Evolutionary conservation across 2,797 vertebrate genomes (phyloP).

Genomic region (Aulostomus chinensis): DNA sequence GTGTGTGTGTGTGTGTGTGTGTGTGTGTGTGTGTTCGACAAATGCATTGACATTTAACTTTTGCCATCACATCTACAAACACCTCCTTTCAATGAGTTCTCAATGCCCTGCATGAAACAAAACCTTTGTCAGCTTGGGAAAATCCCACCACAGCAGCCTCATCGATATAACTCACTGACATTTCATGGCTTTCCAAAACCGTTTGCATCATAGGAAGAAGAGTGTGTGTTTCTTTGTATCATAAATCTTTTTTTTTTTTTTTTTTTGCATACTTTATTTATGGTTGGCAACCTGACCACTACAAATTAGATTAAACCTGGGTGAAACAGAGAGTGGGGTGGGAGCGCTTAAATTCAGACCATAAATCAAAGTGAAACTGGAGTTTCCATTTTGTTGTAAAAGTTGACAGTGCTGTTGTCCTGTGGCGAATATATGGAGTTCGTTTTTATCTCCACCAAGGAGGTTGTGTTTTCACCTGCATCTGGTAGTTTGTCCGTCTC

Average conservation of each 20-base stretch:
- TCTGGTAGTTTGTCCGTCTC: too few relatives aligned
- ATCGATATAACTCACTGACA: constrained; percentile 1
- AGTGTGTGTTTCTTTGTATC: constrained; percentile 27
- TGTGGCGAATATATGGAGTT: too few relatives aligned
- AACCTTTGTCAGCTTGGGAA: constrained; percentile 14
- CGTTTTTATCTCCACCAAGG: too few relatives aligned
- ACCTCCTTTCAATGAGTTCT: constrained; percentile 81
- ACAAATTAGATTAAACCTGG: constrained; percentile 66
- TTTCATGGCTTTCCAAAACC: constrained; percentile 28
- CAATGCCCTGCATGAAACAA: constrained; percentile 9
- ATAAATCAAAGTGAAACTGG: constrained; percentile 64
- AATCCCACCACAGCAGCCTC: constrained; percentile 26
- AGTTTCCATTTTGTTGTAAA: constrained; percentile 66
- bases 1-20: too few relatives aligned
- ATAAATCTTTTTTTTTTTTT: constrained; percentile 49
- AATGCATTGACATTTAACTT: constrained; percentile 94
- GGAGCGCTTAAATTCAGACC: constrained; percentile 24
- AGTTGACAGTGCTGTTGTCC: constrained; percentile 24
- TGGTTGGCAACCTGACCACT: constrained; percentile 41
- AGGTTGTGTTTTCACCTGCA: too few relatives aligned
- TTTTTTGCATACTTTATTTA: constrained; percentile 41
- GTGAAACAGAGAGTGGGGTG: constrained; percentile 13
- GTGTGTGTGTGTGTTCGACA: constrained; percentile 65
- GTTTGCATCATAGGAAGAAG: constrained; percentile 17
- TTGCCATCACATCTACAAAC: constrained; percentile 72